Evolutionary conservation across 2,888 invertebrate species (phyloP).

Genomic region (Torymus auratus): DNA sequence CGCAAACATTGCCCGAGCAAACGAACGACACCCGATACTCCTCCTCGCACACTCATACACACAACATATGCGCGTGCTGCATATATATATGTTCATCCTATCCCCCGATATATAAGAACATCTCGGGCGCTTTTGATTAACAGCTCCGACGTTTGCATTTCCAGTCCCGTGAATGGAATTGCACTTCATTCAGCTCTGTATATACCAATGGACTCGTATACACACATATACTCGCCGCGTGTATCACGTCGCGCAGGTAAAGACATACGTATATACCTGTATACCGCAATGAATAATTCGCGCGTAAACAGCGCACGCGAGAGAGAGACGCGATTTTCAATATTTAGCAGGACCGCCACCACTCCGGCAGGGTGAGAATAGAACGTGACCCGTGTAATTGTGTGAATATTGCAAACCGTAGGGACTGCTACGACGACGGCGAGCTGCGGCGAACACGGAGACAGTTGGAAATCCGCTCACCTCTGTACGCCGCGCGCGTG

Average conservation of each 20-base stretch:
- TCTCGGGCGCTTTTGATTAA: conserved; percentile 30
- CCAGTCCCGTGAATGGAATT: conserved; percentile 7
- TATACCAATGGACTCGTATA: too few species aligned
- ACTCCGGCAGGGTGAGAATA: neutral
- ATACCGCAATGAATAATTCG: too few species aligned
- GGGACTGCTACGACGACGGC: too few species aligned
- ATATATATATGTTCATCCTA: neutral
- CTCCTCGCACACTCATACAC: neutral
- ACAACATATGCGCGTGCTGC: too few species aligned
- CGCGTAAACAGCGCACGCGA: neutral
- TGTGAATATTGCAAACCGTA: neutral
- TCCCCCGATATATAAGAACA: conserved; percentile 31
- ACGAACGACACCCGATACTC: conserved; percentile 43
- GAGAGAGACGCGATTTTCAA: neutral
- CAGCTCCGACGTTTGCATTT: conserved; percentile 26
- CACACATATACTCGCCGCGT: too few species aligned
- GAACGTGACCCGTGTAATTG: conserved; percentile 2
- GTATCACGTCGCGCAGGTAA: too few species aligned
- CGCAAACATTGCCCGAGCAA: conserved; percentile 40
- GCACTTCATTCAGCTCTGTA: neutral
- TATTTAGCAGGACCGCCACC: neutral
- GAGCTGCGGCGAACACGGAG: too few species aligned
- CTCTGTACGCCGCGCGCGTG: too few species aligned
- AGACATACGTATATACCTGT: too few species aligned
- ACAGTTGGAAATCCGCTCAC: too few species aligned